A percentile compares a stretch with the other conserved stretches of the same genome.
Conservation (phyloP, 2,888 invertebrate genomes). For the Phragmatobia fuliginosa region DNA sequence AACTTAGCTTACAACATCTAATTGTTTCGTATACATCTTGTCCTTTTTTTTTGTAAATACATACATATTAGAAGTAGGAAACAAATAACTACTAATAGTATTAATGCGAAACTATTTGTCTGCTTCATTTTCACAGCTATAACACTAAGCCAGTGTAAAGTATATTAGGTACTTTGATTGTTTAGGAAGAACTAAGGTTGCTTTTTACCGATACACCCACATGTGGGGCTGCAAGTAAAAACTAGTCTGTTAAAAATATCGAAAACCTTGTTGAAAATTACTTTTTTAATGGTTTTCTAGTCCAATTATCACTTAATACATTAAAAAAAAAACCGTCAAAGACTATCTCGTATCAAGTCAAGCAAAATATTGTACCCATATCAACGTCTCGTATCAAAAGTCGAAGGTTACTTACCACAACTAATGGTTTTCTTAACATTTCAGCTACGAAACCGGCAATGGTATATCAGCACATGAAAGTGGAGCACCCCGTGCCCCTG, state of each 20-base stretch:
- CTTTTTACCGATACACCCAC: neutral
- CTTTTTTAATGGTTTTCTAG: neutral
- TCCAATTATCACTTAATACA: neutral
- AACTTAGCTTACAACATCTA: conserved; percentile 67
- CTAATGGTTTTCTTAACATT: neutral
- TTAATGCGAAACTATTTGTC: neutral
- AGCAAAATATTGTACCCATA: neutral
- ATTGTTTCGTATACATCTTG: neutral
- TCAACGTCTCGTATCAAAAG: neutral
- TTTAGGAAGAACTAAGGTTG: neutral
- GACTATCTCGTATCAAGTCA: too few species aligned
- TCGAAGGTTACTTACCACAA: too few species aligned
- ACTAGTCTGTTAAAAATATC: neutral
- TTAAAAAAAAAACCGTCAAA: neutral
- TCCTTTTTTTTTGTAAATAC: too few species aligned
- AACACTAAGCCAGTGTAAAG: neutral
- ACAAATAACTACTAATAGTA: too few species aligned
- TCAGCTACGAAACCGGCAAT: conserved; percentile 87
- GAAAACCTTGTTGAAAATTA: neutral
- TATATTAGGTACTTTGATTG: neutral
- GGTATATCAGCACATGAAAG: conserved; percentile 87
- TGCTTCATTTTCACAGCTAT: neutral
- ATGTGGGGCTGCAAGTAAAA: neutral
- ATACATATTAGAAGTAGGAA: too few species aligned
- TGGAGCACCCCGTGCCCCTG: conserved; percentile 82